Conservation (phyloP, 2,113 vertebrate genomes). For the Dipodomys stephensi region DNA sequence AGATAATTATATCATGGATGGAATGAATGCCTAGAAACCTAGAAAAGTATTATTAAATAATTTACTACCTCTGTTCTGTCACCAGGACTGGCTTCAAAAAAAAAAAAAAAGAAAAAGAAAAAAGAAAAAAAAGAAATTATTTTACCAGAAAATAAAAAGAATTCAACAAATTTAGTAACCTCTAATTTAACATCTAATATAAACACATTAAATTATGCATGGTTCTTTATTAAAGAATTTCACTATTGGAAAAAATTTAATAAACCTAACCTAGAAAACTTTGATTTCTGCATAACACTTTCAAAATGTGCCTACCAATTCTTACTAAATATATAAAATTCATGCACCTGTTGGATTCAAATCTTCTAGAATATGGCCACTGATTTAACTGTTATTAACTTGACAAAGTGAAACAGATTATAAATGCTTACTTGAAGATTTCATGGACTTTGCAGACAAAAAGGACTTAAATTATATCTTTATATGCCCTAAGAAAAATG, state of each 20-base stretch:
- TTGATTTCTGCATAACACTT: background rate
- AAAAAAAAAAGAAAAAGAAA: too few species aligned
- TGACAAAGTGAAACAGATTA: background rate
- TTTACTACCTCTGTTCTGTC: background rate
- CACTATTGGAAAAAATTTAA: background rate
- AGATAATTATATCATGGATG: background rate
- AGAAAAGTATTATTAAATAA: background rate
- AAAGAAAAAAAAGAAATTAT: too few species aligned
- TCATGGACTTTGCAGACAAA: background rate
- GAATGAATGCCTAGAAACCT: background rate
- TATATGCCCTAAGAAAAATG: background rate
- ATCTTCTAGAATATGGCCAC: background rate
- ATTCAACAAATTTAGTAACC: background rate
- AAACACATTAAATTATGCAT: background rate
- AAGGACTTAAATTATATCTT: background rate
- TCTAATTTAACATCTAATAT: background rate
- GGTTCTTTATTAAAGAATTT: background rate
- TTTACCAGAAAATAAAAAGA: background rate
- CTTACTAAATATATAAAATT: background rate
- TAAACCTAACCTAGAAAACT: background rate
- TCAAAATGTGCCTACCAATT: background rate
- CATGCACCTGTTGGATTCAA: background rate
- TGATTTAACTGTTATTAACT: background rate
- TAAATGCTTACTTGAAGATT: background rate
- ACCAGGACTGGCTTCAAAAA: background rate